Conservation (phyloP, 2,797 vertebrate genomes). For the Chrysolophus pictus region DNA sequence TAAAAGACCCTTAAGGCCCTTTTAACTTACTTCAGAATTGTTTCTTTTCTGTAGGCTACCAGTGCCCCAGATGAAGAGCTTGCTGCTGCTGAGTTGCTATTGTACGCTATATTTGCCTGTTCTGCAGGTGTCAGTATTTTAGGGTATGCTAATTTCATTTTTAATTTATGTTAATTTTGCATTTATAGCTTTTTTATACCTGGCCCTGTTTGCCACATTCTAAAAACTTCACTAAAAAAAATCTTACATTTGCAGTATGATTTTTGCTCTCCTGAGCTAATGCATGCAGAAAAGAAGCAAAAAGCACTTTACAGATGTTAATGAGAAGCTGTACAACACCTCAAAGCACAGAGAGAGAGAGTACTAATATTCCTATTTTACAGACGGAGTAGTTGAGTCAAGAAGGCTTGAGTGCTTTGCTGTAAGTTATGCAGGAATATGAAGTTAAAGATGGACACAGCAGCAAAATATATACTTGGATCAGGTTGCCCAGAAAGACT, state of each 20-base stretch:
- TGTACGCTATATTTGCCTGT: not conserved
- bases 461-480: not conserved
- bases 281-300: not conserved
- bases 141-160: not conserved
- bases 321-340: not conserved
- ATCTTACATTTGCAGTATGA: not conserved
- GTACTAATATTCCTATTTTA: not conserved
- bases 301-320: not conserved
- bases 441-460: not conserved
- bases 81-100: accelerated
- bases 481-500: too few relatives aligned
- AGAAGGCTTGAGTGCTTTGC: not conserved
- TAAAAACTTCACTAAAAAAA: not conserved
- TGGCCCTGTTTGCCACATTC: not conserved
- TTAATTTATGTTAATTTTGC: not conserved
- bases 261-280: not conserved
- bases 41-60: not conserved
- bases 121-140: not conserved
- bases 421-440: not conserved
- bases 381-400: not conserved
- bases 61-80: not conserved
- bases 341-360: not conserved
- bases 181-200: not conserved
- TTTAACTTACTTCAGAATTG: not conserved
- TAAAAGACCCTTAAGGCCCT: not conserved